These are phyloP conservation scores for Holothuria scabra DNA, from an alignment of 53 echinoderm and acorn worm genomes.

Conservation along the genomic window DNA sequence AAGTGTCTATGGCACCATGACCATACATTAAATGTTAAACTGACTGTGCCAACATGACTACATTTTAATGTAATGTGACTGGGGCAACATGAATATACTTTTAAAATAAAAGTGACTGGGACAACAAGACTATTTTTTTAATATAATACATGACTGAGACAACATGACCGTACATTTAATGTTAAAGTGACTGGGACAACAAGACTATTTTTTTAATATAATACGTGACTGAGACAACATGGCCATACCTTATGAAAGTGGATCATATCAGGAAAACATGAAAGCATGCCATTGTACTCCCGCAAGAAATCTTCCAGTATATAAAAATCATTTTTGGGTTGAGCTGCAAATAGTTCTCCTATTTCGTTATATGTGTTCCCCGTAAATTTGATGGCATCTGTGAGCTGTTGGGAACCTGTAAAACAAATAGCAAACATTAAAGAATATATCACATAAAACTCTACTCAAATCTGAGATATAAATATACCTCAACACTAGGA, in stretches of 20 bases:
- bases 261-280: constrained; percentile 95
- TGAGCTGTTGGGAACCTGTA: constrained; percentile 78
- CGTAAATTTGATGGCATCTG: constrained; percentile 81
- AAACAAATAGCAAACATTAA: neutral
- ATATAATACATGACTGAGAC: neutral
- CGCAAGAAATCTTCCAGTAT: constrained; percentile 76
- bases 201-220: too few relatives aligned
- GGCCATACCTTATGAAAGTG: constrained; percentile 88
- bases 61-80: neutral
- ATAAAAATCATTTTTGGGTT: constrained; percentile 78
- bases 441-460: neutral
- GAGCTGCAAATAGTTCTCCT: constrained; percentile 75
- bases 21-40: too few relatives aligned
- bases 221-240: neutral
- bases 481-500: too few relatives aligned
- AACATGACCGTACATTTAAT: neutral
- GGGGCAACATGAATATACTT: neutral
- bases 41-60: neutral
- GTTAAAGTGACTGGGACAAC: too few relatives aligned
- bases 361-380: constrained; percentile 84
- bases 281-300: constrained; percentile 86
- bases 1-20: too few relatives aligned
- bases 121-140: neutral
- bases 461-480: too few relatives aligned
- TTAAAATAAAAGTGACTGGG: too few relatives aligned